Evolutionary conservation across 2,113 vertebrate species (phyloP).

Genomic region (Tiliqua scincoides): DNA sequence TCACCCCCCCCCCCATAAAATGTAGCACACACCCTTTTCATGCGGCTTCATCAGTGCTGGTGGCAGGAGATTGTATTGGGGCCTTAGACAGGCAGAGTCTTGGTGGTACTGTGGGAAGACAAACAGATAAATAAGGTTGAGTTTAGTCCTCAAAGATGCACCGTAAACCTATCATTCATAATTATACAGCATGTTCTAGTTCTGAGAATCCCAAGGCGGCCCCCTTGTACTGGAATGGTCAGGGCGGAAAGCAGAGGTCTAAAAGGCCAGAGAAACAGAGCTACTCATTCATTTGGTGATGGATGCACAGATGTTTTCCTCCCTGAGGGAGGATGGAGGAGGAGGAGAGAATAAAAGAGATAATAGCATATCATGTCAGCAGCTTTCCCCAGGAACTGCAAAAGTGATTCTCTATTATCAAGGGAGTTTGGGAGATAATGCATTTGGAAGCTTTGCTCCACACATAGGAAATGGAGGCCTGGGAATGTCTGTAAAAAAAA

Average conservation of each 20-base stretch:
- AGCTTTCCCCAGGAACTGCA: constrained; percentile 57
- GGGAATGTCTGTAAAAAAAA: constrained; percentile 40
- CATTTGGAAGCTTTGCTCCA: constrained; percentile 32
- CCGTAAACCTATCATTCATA: constrained; percentile 34
- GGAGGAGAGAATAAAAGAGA: constrained; percentile 60
- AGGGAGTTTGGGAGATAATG: constrained; percentile 51
- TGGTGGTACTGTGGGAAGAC: neutral
- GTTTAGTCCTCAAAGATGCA: neutral
- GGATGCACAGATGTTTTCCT: constrained; percentile 59
- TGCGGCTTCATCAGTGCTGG: too few relatives aligned
- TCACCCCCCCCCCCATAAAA: too few relatives aligned
- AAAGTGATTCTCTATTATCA: constrained; percentile 63
- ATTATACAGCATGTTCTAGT: constrained; percentile 19
- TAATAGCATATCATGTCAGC: constrained; percentile 59
- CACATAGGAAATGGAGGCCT: constrained; percentile 50
- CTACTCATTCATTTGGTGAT: constrained; percentile 46
- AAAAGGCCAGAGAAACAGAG: constrained; percentile 39
- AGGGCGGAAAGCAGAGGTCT: constrained; percentile 23
- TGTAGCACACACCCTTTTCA: too few relatives aligned
- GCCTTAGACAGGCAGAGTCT: neutral
- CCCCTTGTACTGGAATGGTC: constrained; percentile 20
- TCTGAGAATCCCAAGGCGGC: constrained; percentile 1
- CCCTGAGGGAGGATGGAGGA: constrained; percentile 60
- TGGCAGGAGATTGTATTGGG: too few relatives aligned
- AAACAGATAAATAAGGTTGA: neutral